Conservation (phyloP, 2,113 vertebrate genomes). For the Numida meleagris region DNA sequence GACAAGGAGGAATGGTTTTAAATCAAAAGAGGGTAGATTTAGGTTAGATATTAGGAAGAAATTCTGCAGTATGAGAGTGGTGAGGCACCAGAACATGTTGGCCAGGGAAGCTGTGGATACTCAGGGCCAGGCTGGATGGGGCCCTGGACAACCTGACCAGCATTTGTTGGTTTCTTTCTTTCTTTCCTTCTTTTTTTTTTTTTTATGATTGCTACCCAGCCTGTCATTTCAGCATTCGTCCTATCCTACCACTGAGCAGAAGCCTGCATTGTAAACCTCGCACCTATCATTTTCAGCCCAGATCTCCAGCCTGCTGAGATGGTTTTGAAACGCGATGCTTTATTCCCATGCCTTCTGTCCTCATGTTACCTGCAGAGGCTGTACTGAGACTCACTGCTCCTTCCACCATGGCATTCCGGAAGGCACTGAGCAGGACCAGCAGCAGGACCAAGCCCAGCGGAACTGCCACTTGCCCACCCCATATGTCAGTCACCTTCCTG, state of each 20-base stretch:
- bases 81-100: neutral
- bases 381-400: accelerated
- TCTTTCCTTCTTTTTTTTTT: neutral
- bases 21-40: neutral
- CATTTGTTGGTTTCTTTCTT: neutral
- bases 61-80: neutral
- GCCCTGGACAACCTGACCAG: neutral
- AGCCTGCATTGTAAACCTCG: neutral
- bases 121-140: neutral
- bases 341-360: neutral
- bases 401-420: neutral
- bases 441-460: neutral
- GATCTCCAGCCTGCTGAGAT: neutral
- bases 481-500: neutral
- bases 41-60: neutral
- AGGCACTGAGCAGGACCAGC: neutral
- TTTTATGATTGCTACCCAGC: no score
- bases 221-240: neutral
- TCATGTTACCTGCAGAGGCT: accelerated
- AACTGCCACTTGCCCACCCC: neutral
- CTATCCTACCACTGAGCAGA: neutral
- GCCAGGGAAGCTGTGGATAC: neutral
- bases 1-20: neutral
- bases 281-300: neutral
- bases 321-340: neutral